These are phyloP conservation scores for Standfussiana lucernea DNA, from an alignment of 2,888 invertebrate species.

Conservation along the genomic window DNA sequence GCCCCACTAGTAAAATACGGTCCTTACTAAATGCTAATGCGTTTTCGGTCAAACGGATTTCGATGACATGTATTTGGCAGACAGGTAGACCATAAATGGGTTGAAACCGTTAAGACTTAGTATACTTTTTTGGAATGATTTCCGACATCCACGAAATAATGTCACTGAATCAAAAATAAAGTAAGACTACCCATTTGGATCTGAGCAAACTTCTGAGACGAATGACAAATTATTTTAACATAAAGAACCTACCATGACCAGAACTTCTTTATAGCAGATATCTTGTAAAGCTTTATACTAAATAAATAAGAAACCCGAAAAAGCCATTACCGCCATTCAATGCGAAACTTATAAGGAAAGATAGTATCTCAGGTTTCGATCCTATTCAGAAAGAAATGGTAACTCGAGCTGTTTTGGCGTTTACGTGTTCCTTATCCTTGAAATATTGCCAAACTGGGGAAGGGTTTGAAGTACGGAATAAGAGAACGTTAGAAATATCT, in stretches of 20 bases:
- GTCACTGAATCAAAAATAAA: neutral
- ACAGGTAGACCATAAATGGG: too few relatives aligned
- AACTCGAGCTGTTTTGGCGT: constrained; percentile 42
- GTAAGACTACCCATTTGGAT: neutral
- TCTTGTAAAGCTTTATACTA: constrained; percentile 37
- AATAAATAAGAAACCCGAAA: constrained; percentile 51
- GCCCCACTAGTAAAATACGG: too few relatives aligned
- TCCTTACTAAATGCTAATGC: too few relatives aligned
- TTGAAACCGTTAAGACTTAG: neutral
- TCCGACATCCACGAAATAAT: neutral
- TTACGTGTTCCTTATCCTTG: constrained; percentile 34
- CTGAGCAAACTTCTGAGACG: neutral
- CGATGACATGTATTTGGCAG: too few relatives aligned
- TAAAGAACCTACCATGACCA: constrained; percentile 7
- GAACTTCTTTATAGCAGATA: constrained; percentile 19
- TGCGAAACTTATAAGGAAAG: constrained; percentile 48
- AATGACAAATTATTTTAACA: neutral
- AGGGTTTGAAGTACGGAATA: constrained; percentile 23
- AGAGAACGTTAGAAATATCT: constrained; percentile 10
- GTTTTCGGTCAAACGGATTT: too few relatives aligned
- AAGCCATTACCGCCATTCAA: constrained; percentile 55
- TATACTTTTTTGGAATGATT: neutral
- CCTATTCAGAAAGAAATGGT: constrained; percentile 54
- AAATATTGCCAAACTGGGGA: constrained; percentile 49
- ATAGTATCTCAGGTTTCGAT: constrained; percentile 58